Conservation (phyloP, 64 coral and sea anemone species). For the Trachythela sp. region DNA sequence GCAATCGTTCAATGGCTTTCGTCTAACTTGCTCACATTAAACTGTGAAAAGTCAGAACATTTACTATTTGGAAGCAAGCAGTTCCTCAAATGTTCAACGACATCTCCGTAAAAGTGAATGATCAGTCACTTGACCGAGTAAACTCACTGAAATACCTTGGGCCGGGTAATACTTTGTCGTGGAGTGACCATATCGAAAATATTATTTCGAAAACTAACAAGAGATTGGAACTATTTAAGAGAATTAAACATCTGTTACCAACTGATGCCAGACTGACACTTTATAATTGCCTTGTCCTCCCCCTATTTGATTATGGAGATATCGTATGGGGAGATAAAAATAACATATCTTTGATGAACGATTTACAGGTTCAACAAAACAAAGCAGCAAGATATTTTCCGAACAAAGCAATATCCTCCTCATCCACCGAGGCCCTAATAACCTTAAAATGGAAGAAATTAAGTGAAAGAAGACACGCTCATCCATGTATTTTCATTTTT, state of each 20-base stretch:
- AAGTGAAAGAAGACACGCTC: no score
- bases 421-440: constrained; percentile 1
- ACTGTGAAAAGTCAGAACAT: no score
- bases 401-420: background rate
- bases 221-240: no score
- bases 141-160: no score
- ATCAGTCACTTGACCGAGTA: no score
- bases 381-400: constrained; percentile 19
- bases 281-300: background rate
- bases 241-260: background rate
- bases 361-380: background rate
- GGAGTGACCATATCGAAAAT: background rate
- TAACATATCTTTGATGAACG: background rate
- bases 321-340: no score
- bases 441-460: background rate
- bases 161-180: no score
- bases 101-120: no score
- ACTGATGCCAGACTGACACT: background rate
- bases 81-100: no score
- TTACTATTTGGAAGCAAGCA: no score
- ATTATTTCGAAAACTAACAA: background rate
- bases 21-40: no score
- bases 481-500: background rate
- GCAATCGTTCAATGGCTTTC: no score
- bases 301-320: background rate